A percentile compares a stretch with the other conserved stretches of the same genome.
Evolutionary conservation across 2,888 invertebrate genomes (phyloP).

Genomic region (Coenonympha arcania): DNA sequence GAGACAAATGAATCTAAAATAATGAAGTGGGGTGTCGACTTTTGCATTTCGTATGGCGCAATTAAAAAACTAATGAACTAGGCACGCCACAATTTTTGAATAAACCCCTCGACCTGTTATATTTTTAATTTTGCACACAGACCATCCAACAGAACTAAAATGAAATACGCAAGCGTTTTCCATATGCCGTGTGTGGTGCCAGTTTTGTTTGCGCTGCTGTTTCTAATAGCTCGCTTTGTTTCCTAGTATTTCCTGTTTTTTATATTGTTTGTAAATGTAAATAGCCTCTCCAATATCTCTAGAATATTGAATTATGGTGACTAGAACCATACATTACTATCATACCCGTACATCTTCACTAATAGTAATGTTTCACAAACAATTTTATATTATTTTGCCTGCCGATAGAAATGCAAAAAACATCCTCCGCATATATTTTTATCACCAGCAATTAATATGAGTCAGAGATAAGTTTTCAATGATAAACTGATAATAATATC

Average conservation of each 20-base stretch:
- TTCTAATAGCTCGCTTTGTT: slow-evolving; percentile 19
- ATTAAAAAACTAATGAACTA: slow-evolving; percentile 23
- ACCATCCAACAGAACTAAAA: slow-evolving; percentile 13
- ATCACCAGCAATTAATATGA: no score
- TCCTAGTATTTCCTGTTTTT: slow-evolving; percentile 11
- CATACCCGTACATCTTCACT: no score
- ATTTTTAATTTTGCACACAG: slow-evolving; percentile 21
- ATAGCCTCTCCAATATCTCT: not conserved
- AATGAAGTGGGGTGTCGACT: slow-evolving; percentile 10
- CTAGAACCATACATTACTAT: no score
- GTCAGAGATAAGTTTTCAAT: no score
- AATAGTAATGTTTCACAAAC: no score
- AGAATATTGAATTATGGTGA: no score
- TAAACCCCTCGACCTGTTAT: slow-evolving; percentile 14
- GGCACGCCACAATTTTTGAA: slow-evolving; percentile 16
- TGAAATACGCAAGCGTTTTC: slow-evolving; percentile 20
- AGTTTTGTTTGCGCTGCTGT: slow-evolving; percentile 18
- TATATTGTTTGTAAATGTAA: slow-evolving; percentile 2
- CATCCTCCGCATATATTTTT: no score
- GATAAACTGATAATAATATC: no score
- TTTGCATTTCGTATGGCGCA: slow-evolving; percentile 9
- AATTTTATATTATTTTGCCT: no score
- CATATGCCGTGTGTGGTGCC: slow-evolving; percentile 16
- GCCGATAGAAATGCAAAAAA: no score
- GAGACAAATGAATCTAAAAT: slow-evolving; percentile 12